Evolutionary conservation across 1,140 invertebrate genomes (phyloP).

Genomic region (Drosophila pseudoobscura): DNA sequence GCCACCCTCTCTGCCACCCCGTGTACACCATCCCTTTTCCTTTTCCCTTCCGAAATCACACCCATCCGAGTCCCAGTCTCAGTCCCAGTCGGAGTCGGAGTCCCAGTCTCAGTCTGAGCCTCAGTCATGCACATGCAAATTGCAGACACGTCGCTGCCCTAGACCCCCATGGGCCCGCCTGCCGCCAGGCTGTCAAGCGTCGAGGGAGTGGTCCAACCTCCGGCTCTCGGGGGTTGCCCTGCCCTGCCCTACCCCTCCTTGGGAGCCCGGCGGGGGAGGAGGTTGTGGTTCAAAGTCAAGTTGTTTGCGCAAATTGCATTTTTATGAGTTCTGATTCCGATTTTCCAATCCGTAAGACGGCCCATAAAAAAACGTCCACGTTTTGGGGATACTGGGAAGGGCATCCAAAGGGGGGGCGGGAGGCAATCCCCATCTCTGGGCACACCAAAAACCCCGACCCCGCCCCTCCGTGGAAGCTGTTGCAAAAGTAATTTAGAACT

Average conservation of each 20-base stretch:
- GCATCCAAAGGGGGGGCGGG: background rate
- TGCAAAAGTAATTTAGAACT: constrained; percentile 70
- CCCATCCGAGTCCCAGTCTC: background rate
- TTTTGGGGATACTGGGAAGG: background rate
- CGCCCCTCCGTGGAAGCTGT: constrained; percentile 10
- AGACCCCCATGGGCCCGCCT: constrained; percentile 24
- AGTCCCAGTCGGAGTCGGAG: constrained; percentile 6
- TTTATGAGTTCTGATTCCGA: constrained; percentile 80
- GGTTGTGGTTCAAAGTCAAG: constrained; percentile 50
- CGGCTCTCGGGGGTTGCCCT: constrained; percentile 11
- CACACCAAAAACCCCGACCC: too few relatives aligned
- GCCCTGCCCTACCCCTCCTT: background rate
- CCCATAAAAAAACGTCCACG: constrained; percentile 26
- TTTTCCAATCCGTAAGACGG: constrained; percentile 56
- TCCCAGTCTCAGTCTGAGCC: constrained; percentile 42
- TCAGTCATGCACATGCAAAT: constrained; percentile 75
- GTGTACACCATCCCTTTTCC: background rate
- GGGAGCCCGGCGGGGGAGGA: too few relatives aligned
- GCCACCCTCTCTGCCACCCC: constrained; percentile 23
- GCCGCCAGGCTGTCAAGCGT: too few relatives aligned
- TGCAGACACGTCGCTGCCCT: constrained; percentile 73
- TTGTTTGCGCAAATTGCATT: constrained; percentile 75
- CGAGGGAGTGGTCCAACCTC: constrained; percentile 1
- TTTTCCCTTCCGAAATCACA: background rate
- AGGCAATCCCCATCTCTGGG: background rate